Evolutionary conservation across 2,888 invertebrate species (phyloP).

Genomic region (Antheraea assamensis): DNA sequence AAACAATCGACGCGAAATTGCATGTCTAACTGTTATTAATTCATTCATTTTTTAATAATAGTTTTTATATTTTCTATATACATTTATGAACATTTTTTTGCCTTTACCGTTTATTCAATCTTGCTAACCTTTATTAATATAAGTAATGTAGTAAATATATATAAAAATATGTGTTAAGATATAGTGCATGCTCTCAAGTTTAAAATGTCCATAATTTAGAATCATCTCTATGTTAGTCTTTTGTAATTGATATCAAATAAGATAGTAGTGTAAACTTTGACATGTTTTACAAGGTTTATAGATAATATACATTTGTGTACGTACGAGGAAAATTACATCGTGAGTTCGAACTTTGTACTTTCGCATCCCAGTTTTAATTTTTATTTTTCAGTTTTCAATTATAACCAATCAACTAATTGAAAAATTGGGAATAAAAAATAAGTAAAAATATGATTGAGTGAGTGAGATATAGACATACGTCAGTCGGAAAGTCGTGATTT

Average conservation of each 20-base stretch:
- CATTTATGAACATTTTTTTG: neutral
- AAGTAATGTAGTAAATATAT: neutral
- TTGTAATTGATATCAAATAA: neutral
- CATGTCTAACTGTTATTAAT: conserved; percentile 1
- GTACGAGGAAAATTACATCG: no score
- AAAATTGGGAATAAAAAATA: no score
- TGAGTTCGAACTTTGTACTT: no score
- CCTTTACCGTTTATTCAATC: neutral
- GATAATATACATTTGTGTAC: neutral
- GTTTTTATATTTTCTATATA: neutral
- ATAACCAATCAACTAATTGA: no score
- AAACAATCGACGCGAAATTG: neutral
- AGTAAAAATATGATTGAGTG: no score
- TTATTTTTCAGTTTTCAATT: no score
- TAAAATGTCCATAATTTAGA: neutral
- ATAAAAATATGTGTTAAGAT: neutral
- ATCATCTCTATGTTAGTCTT: neutral
- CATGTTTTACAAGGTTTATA: no score
- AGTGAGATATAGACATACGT: no score
- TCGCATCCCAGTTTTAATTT: no score
- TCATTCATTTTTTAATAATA: neutral
- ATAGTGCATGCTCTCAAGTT: neutral
- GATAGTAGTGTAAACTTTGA: neutral
- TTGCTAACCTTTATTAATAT: neutral
- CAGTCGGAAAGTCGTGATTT: no score